Base-by-base conservation (phyloP, 2,113 vertebrate species). In the Rhineura floridana region DNA sequence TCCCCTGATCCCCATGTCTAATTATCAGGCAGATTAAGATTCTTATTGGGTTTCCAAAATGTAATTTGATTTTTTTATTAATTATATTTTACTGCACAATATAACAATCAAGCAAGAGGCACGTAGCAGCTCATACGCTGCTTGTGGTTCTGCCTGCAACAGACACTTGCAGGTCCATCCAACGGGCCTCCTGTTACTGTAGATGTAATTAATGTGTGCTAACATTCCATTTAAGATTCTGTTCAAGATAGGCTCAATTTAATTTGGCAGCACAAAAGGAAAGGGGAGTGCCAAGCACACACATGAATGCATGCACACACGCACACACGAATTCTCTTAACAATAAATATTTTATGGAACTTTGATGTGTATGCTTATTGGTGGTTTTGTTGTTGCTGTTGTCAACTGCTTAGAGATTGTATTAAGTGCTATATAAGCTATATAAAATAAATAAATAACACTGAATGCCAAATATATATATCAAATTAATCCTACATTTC, bases 61-160 rank as follows among this genome's bases (percentile, higher is more conserved):
- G 39, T 87, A 87, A 86, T 93, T 92, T 92, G 65, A 72, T 63
- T 73, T 50, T 81, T 86, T 67, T 67, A 81, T 65, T 90, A 67
- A 88, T 6, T 69, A 11, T 88, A 83, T 81, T 93, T 93, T 76
- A 42, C 69, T 89, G 28, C 67, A 30, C 59, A 81, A 39, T 6
- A 42, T 79, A 87, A 89, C 39, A 52, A 67, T 73, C 36, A 87
- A 81, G 42, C 25, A 63, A 36, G 2, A 13, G 1, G 1, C 0
- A 75, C 85, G 39, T 81, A 90, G 42, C 55, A 90, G 75, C 81
- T 79, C 36, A 28, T 25, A 1, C 44, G 21, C 28, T 75, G 13
- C 48, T 86, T 85, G 44, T 15, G 0, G 63, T 0, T 88, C 25
- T 89, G 62, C 81, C 19, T 80, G 63, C 44, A 3, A 72, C 50